phyloP scores from a whole-genome alignment of 2,113 vertebrate genomes.

The Python bivittatus region DNA sequence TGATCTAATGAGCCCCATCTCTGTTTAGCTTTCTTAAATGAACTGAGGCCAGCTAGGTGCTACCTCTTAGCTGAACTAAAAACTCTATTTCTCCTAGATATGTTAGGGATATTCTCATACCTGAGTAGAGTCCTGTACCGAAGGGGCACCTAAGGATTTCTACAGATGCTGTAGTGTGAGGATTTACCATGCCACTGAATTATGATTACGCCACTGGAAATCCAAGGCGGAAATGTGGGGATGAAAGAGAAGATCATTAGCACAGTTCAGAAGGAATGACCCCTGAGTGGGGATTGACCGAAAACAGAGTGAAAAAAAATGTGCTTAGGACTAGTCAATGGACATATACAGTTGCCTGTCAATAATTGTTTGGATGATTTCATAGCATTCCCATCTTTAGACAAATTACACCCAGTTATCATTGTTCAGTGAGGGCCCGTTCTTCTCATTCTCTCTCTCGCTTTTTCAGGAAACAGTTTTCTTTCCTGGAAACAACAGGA shows the following conservation, averaged over 20 bases:
- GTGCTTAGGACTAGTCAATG: neutral
- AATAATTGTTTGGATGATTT: neutral
- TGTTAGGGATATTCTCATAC: neutral
- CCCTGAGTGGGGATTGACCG: neutral
- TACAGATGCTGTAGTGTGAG: neutral
- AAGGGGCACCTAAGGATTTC: neutral
- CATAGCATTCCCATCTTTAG: neutral
- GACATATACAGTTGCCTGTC: neutral
- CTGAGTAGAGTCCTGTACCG: neutral
- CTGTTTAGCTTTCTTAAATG: neutral
- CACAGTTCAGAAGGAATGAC: neutral
- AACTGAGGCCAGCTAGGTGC: neutral
- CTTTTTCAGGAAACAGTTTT: neutral
- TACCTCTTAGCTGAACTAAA: neutral
- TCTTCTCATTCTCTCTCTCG: neutral
- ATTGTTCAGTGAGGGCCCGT: neutral
- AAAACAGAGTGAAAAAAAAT: neutral
- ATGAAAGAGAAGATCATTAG: neutral
- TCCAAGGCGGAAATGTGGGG: neutral
- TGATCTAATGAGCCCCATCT: neutral
- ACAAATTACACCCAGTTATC: neutral
- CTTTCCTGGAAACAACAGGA: neutral
- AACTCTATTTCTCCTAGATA: neutral
- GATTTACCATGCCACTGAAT: neutral
- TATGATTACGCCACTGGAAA: neutral